These are phyloP conservation scores for Nomada flava DNA, from an alignment of 2,888 invertebrate genomes.

Conservation along the genomic window DNA sequence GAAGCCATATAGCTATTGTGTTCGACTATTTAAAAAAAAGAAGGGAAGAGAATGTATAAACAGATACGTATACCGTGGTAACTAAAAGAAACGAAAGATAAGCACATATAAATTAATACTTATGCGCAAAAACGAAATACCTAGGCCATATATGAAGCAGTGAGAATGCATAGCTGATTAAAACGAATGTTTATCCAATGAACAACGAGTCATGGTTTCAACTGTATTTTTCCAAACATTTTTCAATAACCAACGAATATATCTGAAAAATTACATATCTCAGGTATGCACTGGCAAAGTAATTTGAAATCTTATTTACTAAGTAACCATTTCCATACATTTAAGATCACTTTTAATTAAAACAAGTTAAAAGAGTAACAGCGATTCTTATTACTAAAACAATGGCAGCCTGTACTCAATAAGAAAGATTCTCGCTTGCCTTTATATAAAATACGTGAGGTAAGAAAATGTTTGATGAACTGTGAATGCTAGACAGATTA, in stretches of 20 bases:
- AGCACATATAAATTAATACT: constrained; percentile 13
- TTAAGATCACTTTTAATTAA: constrained; percentile 20
- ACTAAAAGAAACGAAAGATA: constrained; percentile 28
- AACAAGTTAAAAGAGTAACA: constrained; percentile 21
- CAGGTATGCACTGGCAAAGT: constrained; percentile 16
- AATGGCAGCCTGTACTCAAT: constrained; percentile 42
- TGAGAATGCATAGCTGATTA: constrained; percentile 5
- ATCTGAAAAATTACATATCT: constrained; percentile 2
- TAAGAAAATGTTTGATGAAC: constrained; percentile 43
- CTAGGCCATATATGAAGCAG: constrained; percentile 40
- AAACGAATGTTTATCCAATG: not conserved
- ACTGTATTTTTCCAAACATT: not conserved
- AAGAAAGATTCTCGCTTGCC: constrained; percentile 28
- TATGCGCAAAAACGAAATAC: constrained; percentile 35
- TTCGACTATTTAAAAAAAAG: constrained; percentile 9
- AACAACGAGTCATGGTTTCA: not conserved
- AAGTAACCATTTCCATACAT: constrained; percentile 21
- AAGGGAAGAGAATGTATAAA: not conserved
- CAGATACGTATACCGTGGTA: constrained; percentile 12
- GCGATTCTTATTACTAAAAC: constrained; percentile 25
- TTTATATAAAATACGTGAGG: constrained; percentile 23
- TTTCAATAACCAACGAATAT: not conserved
- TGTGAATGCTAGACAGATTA: constrained; percentile 9
- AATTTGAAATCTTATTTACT: constrained; percentile 40
- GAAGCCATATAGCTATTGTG: constrained; percentile 21